Evolutionary conservation across 2,113 vertebrate species (phyloP), one percentile per base, ranked within the genome.

Genomic region (Sinosuthora webbiana): DNA sequence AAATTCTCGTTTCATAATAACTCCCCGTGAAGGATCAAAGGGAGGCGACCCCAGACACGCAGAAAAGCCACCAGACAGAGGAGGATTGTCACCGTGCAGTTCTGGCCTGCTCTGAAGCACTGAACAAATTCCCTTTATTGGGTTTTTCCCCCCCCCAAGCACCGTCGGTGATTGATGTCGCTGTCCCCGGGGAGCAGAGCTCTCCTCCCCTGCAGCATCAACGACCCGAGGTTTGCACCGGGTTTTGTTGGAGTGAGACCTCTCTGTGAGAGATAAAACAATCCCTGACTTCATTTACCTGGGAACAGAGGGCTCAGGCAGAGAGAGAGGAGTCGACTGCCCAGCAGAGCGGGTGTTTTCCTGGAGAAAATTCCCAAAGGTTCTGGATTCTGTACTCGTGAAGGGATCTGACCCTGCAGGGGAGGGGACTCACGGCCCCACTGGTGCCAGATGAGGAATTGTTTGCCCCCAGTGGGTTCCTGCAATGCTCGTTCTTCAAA

Each of bases 1-100:
- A 16, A 50, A 75, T 69, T 35, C 83, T 60, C 12, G 0, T 56
- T 71, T 49, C 25, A 11, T 50, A 78, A 60, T 60, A 85, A 71
- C 87, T 87, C 45, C 45, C 15, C 13, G 13, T 45, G 24, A 62
- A 92, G 75, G 75, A 92, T 90, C 67, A 86, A 91, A 92, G 82
- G 70, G 65, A 68, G 28, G 81, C 50, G 33, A 63, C 22, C 49
- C 71, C 76, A 62, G 71, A 27, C 3, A 60, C 70, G 18, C 24
- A 80, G 57, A 80, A 87, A 76, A 80, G 62, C 70, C 75, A 69
- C 9, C 37, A 83, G 84, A 16, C 21, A 64, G 71, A 56, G 60
- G 33, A 55, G 42, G 82, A 88, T 8, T 65, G 88, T 57, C 79
- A 14, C 27, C 4, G 3, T 19, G 9, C 21, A 71, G 44, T 44